A percentile compares a stretch with the other conserved stretches of the same genome.
phyloP scores from a whole-genome alignment of 2,888 invertebrate genomes.

The Cryptus armator region DNA sequence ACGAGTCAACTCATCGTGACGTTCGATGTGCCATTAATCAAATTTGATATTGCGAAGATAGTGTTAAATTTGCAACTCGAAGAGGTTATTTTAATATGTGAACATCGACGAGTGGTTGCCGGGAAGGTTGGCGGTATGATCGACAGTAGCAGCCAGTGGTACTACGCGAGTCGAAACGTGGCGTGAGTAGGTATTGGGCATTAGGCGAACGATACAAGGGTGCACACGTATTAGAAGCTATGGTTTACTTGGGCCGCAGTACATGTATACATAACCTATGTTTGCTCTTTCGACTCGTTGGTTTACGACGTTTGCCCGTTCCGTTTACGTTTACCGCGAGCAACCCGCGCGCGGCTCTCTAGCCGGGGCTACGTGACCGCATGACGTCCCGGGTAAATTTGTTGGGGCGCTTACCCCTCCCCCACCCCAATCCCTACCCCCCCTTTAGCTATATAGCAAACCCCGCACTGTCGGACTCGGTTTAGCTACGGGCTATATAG shows the following conservation, averaged over 20 bases:
- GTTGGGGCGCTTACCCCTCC: slow-evolving; percentile 65
- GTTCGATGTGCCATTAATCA: no score
- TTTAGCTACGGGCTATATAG: slow-evolving; percentile 61
- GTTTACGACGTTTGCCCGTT: slow-evolving; percentile 67
- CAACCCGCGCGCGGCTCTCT: slow-evolving; percentile 55
- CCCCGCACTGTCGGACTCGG: slow-evolving; percentile 62
- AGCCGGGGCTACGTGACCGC: slow-evolving; percentile 66
- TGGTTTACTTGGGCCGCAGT: slow-evolving; percentile 39
- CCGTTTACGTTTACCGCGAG: slow-evolving; percentile 68
- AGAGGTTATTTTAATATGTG: neutral
- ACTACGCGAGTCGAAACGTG: slow-evolving; percentile 27
- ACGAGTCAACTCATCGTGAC: no score
- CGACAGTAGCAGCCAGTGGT: slow-evolving; percentile 11
- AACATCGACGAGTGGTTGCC: slow-evolving; percentile 17
- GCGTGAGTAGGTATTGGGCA: slow-evolving; percentile 34
- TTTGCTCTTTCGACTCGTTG: slow-evolving; percentile 70
- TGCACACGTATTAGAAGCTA: slow-evolving; percentile 52
- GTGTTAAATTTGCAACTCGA: slow-evolving; percentile 20
- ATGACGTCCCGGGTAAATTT: slow-evolving; percentile 69
- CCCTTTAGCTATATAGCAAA: slow-evolving; percentile 63
- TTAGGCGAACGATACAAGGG: slow-evolving; percentile 53
- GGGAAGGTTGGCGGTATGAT: slow-evolving; percentile 20
- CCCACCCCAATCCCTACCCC: no score
- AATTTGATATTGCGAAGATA: neutral
- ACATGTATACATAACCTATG: slow-evolving; percentile 63